Percentiles rank a stretch among this genome's conserved stretches.
phyloP scores from a whole-genome alignment of 2,113 vertebrate genomes.

The Sturnus vulgaris region DNA sequence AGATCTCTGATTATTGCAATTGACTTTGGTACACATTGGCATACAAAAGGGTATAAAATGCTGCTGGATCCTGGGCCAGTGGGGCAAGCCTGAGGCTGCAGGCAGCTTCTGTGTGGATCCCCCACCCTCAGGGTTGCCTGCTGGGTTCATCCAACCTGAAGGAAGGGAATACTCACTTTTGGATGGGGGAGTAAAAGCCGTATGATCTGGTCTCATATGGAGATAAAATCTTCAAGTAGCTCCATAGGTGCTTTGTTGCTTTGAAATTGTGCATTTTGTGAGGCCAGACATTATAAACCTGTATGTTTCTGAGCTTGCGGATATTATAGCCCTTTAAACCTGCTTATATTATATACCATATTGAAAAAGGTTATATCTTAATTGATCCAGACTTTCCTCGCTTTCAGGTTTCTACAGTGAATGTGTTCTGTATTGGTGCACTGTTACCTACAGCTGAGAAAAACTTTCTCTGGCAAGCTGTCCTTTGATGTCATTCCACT shows the following conservation, averaged over 20 bases:
- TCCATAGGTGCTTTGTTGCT: neutral
- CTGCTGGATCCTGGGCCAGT: neutral
- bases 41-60: neutral
- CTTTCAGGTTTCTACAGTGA: neutral
- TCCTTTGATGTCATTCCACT: neutral
- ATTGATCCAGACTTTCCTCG: rapidly evolving
- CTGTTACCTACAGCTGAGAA: neutral
- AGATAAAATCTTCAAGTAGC: neutral
- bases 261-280: neutral
- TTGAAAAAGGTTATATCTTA: neutral
- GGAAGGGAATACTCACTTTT: neutral
- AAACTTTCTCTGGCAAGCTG: neutral
- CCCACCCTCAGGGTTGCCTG: rapidly evolving
- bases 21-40: neutral
- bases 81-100: neutral
- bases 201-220: rapidly evolving
- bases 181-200: neutral
- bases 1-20: neutral
- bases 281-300: neutral
- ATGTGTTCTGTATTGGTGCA: neutral
- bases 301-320: neutral
- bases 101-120: neutral
- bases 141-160: neutral
- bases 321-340: neutral
- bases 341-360: neutral